Conservation (phyloP, 2,797 vertebrate genomes). For the Semotilus atromaculatus region DNA sequence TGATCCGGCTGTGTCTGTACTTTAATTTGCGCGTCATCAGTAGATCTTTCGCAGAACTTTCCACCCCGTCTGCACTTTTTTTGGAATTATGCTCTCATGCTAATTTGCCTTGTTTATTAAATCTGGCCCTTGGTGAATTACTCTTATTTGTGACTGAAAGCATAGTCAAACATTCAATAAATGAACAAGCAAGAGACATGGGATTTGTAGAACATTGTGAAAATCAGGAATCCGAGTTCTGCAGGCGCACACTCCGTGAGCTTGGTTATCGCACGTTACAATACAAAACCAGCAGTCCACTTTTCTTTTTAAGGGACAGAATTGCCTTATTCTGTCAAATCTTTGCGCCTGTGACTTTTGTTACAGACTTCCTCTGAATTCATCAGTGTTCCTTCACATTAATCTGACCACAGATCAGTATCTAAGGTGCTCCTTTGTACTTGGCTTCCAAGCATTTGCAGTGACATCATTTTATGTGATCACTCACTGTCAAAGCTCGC, state of each 20-base stretch:
- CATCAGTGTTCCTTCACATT: constrained; percentile 39
- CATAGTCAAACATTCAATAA: not conserved
- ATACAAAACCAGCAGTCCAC: not conserved
- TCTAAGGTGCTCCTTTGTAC: constrained; percentile 72
- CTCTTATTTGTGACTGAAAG: not conserved
- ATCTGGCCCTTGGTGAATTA: not conserved
- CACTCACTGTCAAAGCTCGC: constrained; percentile 74
- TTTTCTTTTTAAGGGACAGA: not conserved
- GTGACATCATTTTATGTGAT: constrained; percentile 80
- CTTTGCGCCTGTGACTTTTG: constrained; percentile 56
- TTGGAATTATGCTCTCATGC: not conserved
- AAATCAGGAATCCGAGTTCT: not conserved
- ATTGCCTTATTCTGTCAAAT: constrained; percentile 46
- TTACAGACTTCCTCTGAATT: constrained; percentile 55
- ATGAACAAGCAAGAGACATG: not conserved
- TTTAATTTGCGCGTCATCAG: not conserved
- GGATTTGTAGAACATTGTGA: not conserved
- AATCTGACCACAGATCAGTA: constrained; percentile 55
- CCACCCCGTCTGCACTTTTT: not conserved
- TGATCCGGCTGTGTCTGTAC: not conserved
- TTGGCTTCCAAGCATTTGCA: constrained; percentile 68
- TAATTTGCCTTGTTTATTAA: not conserved
- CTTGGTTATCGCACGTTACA: not conserved
- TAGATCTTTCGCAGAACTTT: too few species aligned
- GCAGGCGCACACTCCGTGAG: not conserved